phyloP scores from a whole-genome alignment of 2,888 invertebrate species.

The Sphecodes monilicornis region DNA sequence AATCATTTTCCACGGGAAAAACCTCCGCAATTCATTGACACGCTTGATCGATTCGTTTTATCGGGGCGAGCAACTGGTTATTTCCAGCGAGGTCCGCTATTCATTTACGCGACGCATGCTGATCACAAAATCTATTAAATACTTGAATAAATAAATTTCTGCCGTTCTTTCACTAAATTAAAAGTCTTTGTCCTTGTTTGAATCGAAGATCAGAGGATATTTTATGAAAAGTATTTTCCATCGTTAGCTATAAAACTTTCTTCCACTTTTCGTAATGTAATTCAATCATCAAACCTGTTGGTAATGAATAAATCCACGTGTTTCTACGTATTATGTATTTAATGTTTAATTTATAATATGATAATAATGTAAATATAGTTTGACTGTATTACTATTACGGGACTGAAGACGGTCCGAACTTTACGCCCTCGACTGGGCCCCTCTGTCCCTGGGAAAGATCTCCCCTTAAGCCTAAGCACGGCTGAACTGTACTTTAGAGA shows the following conservation, averaged over 20 bases:
- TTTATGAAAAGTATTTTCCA: neutral
- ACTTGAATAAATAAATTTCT: neutral
- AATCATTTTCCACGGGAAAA: conserved; percentile 12
- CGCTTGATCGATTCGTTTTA: neutral
- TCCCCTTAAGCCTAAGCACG: too few species aligned
- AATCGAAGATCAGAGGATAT: neutral
- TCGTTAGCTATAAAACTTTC: neutral
- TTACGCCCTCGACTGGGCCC: too few species aligned
- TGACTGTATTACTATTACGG: too few species aligned
- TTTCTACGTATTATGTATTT: too few species aligned
- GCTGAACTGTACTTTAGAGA: too few species aligned
- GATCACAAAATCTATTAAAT: neutral
- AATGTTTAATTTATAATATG: too few species aligned
- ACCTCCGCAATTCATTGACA: conserved; percentile 4
- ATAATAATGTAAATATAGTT: too few species aligned
- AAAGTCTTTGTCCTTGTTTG: neutral
- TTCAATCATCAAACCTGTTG: too few species aligned
- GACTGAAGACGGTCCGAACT: too few species aligned
- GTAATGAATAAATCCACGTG: too few species aligned
- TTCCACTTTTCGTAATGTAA: too few species aligned
- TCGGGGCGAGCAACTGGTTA: neutral
- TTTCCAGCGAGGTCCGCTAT: neutral
- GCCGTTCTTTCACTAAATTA: neutral
- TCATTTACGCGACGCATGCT: neutral
- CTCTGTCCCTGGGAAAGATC: too few species aligned